Evolutionary conservation across 2,888 invertebrate species (phyloP).

Genomic region (Sipha maydis): DNA sequence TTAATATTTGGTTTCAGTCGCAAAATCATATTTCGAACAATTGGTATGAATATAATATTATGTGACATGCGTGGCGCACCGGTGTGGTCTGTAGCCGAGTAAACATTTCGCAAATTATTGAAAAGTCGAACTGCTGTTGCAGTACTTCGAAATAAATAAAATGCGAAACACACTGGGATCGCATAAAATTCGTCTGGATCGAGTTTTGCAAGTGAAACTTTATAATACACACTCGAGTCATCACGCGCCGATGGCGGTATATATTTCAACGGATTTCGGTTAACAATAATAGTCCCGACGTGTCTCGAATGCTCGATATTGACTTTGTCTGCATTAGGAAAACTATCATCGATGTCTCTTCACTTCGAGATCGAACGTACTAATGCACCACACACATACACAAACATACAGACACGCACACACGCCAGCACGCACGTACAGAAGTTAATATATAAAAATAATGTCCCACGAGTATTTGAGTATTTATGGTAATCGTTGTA

Average conservation of each 20-base stretch:
- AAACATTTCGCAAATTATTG: neutral
- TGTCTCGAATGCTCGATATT: neutral
- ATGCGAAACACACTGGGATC: neutral
- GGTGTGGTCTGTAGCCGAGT: neutral
- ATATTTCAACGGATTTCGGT: neutral
- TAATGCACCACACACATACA: neutral
- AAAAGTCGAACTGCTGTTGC: neutral
- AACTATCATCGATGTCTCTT: neutral
- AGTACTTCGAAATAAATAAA: neutral
- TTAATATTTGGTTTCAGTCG: neutral
- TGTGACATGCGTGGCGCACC: neutral
- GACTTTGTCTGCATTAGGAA: neutral
- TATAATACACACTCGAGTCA: neutral
- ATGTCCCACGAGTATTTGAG: too few relatives aligned
- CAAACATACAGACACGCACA: too few relatives aligned
- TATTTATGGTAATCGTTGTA: too few relatives aligned
- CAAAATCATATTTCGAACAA: neutral
- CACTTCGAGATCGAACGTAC: neutral
- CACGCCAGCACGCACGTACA: too few relatives aligned
- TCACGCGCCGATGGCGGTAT: neutral
- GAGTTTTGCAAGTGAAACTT: neutral
- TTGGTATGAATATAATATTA: neutral
- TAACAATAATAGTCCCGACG: conserved; percentile 11
- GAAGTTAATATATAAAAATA: too few relatives aligned
- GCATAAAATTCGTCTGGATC: conserved; percentile 1